Conservation (phyloP, 2,797 vertebrate genomes). For the Protosalanx chinensis region DNA sequence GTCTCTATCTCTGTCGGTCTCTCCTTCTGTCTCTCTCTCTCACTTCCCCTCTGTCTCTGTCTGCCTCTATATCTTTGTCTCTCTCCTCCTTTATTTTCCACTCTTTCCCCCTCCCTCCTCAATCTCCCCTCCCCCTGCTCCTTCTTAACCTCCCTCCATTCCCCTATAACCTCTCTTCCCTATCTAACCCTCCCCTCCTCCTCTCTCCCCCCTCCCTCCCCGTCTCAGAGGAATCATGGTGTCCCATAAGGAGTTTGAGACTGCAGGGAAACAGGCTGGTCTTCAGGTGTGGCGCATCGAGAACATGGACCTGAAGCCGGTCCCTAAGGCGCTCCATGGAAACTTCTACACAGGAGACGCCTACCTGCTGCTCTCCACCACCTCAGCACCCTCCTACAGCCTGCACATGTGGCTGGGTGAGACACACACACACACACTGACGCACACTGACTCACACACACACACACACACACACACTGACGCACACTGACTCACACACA, state of each 20-base stretch:
- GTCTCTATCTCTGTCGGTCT: neutral
- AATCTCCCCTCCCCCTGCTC: neutral
- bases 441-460: neutral
- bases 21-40: neutral
- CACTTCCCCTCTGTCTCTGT: neutral
- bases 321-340: conserved; percentile 79
- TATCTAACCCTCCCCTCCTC: neutral
- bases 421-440: neutral
- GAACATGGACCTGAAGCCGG: conserved; percentile 85
- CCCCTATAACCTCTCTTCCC: too few species aligned
- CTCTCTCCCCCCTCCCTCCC: neutral
- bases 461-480: neutral
- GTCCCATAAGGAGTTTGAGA: conserved; percentile 81
- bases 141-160: too few species aligned
- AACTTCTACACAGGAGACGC: conserved; percentile 88
- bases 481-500: neutral
- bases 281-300: conserved; percentile 92
- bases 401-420: conserved; percentile 92
- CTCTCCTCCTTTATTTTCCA: neutral
- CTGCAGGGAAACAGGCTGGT: conserved; percentile 82
- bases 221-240: conserved; percentile 68
- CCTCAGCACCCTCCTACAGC: conserved; percentile 76
- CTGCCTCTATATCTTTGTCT: neutral
- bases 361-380: conserved; percentile 86
- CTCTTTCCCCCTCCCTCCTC: neutral